Base-by-base conservation (phyloP, 1,140 invertebrate species). In the Trichonephila inaurata region DNA sequence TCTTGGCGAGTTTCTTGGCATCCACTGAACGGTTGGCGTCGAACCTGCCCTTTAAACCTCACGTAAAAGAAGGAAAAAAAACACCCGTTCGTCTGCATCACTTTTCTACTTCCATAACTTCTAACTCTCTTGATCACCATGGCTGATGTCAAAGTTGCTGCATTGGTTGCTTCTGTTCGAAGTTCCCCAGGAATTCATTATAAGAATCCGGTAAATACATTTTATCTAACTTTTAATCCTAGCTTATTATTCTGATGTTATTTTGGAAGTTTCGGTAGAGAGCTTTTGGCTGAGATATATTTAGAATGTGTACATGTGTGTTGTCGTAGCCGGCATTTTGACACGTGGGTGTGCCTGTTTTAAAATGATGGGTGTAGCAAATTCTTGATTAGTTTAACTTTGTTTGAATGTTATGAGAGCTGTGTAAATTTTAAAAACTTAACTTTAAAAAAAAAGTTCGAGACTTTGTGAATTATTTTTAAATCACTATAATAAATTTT, bases 191-290 rank as follows among this genome's bases (percentile, higher is more conserved):
- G 92, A 81, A 66, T 93, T 62, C 92, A 93, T 64, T 93, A 93
- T 69, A 93, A 89, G 66, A 93, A 93, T 93, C 92, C 92, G 69
- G 92, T 93, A 62, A 89, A 86, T 66, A 2, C 6, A 64, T n/a
- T 61, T 28, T 33, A 18, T 40, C 0, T 28, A 77, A 0, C 72
- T 61, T 82, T 40, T 91, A 8, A 60, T 18, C n/a, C 12, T 1
- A 0, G 51, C 16, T 24, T 10, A 61, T 28, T 3, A 7, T 10
- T 19, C 12, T 24, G 51, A 60, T 60, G 12, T 10, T 28, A 60
- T 85, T 51, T 58, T 24, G 3, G 28, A 58, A 58, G 24, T 85
- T 58, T 61, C n/a, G 83, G 3, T 19, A 24, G 60, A 85, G 58
- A 28, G n/a, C 10, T 61, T 7, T 60, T 19, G 2, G 44, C 58